phyloP scores from a whole-genome alignment of 2,888 invertebrate species.

The Dryobotodes eremita region DNA sequence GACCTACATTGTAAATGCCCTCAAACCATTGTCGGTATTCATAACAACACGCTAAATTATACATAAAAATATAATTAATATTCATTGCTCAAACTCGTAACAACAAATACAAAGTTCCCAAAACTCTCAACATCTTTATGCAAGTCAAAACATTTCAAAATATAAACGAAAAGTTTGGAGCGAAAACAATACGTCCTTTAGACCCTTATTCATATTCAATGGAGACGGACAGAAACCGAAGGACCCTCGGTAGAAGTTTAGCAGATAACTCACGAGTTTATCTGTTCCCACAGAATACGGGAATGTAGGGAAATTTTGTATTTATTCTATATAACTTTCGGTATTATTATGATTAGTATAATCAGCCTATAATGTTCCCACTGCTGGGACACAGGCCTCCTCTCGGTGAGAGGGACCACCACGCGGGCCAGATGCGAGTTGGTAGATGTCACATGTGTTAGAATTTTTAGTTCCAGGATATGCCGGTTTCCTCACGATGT shows the following conservation, averaged over 20 bases:
- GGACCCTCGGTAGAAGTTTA: conserved; percentile 48
- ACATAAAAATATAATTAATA: conserved; percentile 32
- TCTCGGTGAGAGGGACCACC: no score
- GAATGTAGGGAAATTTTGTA: conserved; percentile 55
- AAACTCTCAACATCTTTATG: conserved; percentile 52
- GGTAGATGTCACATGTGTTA: no score
- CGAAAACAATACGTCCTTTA: conserved; percentile 66
- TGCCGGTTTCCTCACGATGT: no score
- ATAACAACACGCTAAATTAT: conserved; percentile 16
- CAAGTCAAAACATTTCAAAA: conserved; percentile 61
- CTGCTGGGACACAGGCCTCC: no score
- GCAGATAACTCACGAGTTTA: conserved; percentile 61
- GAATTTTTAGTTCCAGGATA: no score
- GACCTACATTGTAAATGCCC: not conserved
- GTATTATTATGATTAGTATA: conserved; percentile 3
- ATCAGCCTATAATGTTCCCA: no score
- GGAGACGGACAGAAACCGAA: conserved; percentile 60
- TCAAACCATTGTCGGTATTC: conserved; percentile 6
- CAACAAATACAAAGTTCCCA: conserved; percentile 47
- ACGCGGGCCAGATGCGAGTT: no score
- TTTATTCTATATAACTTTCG: conserved; percentile 40
- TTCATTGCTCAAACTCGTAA: conserved; percentile 49
- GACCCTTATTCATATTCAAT: conserved; percentile 78
- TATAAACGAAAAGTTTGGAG: conserved; percentile 56
- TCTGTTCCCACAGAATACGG: conserved; percentile 54